phyloP scores from a whole-genome alignment of 2,888 invertebrate species.

The Merodon equestris region DNA sequence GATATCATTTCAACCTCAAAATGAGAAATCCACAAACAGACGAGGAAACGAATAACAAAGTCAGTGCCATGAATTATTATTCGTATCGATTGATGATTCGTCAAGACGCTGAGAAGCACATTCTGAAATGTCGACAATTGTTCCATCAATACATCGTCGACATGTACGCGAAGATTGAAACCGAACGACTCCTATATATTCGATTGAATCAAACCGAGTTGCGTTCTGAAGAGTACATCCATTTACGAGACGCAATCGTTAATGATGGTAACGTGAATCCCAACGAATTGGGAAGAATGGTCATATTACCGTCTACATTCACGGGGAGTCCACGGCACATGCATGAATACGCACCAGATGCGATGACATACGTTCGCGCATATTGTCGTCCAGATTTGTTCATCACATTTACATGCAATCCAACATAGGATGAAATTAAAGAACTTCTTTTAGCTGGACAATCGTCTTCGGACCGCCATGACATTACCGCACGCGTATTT shows the following conservation, averaged over 20 bases:
- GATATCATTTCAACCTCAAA: too few species aligned
- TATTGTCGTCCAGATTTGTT: not conserved
- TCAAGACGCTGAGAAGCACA: too few species aligned
- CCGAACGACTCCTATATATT: slow-evolving; percentile 71
- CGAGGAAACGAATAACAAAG: too few species aligned
- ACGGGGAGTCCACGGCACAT: slow-evolving; percentile 12
- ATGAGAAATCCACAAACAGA: too few species aligned
- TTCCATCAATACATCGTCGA: slow-evolving; percentile 67
- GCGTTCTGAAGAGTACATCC: slow-evolving; percentile 2
- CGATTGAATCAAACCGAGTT: slow-evolving; percentile 71
- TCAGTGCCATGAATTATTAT: too few species aligned
- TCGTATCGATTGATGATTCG: too few species aligned
- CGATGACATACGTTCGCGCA: not conserved
- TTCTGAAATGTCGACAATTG: too few species aligned
- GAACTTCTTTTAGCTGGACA: slow-evolving; percentile 16
- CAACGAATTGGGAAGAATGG: not conserved
- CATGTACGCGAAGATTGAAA: slow-evolving; percentile 74
- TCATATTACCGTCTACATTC: slow-evolving; percentile 40
- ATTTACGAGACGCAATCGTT: slow-evolving; percentile 4
- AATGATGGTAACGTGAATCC: not conserved
- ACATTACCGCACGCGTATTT: slow-evolving; percentile 56
- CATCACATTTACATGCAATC: slow-evolving; percentile 1
- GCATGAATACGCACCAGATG: slow-evolving; percentile 23
- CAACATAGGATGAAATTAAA: not conserved
- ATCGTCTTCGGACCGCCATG: slow-evolving; percentile 33